Conservation (phyloP, 2,888 invertebrate genomes). For the Sphinx pinastri region DNA sequence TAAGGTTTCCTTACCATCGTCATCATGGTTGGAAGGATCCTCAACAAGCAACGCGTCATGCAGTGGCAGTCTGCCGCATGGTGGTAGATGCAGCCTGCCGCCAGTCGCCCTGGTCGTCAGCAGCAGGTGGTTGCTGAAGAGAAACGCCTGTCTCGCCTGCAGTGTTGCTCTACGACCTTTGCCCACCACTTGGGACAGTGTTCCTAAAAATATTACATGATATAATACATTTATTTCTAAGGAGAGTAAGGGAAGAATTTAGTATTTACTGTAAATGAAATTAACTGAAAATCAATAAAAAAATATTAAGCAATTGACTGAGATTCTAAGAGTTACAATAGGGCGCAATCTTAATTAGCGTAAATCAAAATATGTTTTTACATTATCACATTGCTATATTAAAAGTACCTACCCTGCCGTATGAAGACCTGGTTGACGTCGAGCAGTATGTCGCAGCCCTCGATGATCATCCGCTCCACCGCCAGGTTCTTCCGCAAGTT, state of each 20-base stretch:
- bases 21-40: slow-evolving; percentile 89
- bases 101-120: slow-evolving; percentile 92
- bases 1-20: slow-evolving; percentile 83
- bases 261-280: no score
- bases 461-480: slow-evolving; percentile 96
- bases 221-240: background rate
- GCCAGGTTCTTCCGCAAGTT: slow-evolving; percentile 95
- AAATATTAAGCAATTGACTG: no score
- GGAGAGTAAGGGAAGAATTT: no score
- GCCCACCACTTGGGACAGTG: slow-evolving; percentile 89
- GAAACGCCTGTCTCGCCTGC: slow-evolving; percentile 90
- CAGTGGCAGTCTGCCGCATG: slow-evolving; percentile 91
- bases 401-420: slow-evolving; percentile 88
- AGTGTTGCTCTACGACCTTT: slow-evolving; percentile 75
- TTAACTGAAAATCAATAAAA: no score
- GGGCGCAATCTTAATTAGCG: no score
- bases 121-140: slow-evolving; percentile 95
- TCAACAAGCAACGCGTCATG: slow-evolving; percentile 94
- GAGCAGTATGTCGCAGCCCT: slow-evolving; percentile 95
- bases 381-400: background rate
- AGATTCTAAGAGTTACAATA: no score
- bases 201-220: slow-evolving; percentile 76
- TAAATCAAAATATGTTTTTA: background rate
- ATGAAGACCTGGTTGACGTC: slow-evolving; percentile 98
- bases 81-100: slow-evolving; percentile 94